phyloP scores from a whole-genome alignment of 2,113 vertebrate species.

The Mionectes macconnelli region DNA sequence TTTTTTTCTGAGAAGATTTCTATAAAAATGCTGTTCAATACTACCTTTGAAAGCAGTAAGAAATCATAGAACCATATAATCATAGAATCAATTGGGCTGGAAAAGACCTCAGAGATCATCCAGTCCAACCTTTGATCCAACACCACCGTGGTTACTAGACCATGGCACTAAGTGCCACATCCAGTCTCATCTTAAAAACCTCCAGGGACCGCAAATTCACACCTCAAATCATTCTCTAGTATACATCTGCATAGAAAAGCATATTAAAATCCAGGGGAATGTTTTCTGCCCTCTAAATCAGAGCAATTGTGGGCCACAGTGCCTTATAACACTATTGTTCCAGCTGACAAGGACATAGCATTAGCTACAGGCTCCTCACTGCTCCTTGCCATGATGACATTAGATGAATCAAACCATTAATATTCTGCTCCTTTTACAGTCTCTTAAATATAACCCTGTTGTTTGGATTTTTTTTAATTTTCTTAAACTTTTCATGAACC shows the following conservation, averaged over 20 bases:
- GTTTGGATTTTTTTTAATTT: background rate
- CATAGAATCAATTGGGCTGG: too few species aligned
- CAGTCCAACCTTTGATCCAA: too few species aligned
- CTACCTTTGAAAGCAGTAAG: background rate
- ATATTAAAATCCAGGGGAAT: slow-evolving; percentile 18
- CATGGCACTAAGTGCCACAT: too few species aligned
- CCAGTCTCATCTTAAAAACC: too few species aligned
- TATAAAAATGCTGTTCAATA: background rate
- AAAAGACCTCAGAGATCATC: too few species aligned
- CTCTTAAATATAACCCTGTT: background rate
- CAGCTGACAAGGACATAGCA: background rate
- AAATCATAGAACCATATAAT: background rate
- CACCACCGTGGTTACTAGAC: too few species aligned
- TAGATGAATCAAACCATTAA: background rate
- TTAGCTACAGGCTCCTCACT: background rate
- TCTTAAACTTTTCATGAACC: slow-evolving; percentile 29
- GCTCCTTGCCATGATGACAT: background rate
- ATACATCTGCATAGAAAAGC: background rate
- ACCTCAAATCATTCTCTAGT: background rate
- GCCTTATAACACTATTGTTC: background rate
- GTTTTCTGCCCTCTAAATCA: slow-evolving; percentile 36
- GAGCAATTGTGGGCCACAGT: background rate
- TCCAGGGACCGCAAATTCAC: too few species aligned
- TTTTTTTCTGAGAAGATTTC: background rate
- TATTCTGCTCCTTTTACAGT: background rate